Evolutionary conservation across 2,113 vertebrate genomes (phyloP).

Genomic region (Onychostruthus taczanowskii): DNA sequence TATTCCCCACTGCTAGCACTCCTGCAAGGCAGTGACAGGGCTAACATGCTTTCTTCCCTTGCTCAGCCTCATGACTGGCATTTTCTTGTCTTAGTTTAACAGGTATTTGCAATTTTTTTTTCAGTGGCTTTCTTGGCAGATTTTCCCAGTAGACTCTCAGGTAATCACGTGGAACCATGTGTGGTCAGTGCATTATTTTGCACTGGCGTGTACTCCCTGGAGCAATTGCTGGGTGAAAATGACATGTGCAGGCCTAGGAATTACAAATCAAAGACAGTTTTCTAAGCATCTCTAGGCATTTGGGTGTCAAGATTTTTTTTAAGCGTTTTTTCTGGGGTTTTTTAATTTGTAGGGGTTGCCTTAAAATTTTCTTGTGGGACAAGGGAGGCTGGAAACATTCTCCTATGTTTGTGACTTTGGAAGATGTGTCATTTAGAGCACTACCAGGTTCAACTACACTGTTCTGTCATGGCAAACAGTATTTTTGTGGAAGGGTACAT

Average conservation of each 20-base stretch:
- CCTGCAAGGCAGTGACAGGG: background rate
- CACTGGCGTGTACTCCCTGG: fast-evolving
- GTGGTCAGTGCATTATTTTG: background rate
- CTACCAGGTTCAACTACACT: background rate
- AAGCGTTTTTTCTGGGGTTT: background rate
- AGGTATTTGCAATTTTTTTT: background rate
- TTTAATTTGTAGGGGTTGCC: background rate
- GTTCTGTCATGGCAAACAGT: background rate
- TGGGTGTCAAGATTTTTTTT: background rate
- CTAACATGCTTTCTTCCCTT: background rate
- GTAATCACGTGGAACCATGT: background rate
- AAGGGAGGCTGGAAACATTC: background rate
- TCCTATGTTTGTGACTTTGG: background rate
- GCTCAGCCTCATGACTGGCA: background rate
- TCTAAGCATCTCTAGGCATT: background rate
- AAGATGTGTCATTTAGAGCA: background rate
- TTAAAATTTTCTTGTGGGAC: background rate
- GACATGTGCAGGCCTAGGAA: background rate
- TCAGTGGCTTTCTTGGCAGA: background rate
- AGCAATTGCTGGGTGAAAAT: background rate
- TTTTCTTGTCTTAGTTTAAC: background rate
- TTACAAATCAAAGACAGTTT: background rate
- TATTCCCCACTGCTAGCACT: background rate
- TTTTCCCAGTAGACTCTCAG: background rate
- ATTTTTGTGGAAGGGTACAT: background rate